A percentile compares a stretch with the other conserved stretches of the same genome.
Conservation (phyloP, 1,140 invertebrate species). For the Metopolophium dirhodum region DNA sequence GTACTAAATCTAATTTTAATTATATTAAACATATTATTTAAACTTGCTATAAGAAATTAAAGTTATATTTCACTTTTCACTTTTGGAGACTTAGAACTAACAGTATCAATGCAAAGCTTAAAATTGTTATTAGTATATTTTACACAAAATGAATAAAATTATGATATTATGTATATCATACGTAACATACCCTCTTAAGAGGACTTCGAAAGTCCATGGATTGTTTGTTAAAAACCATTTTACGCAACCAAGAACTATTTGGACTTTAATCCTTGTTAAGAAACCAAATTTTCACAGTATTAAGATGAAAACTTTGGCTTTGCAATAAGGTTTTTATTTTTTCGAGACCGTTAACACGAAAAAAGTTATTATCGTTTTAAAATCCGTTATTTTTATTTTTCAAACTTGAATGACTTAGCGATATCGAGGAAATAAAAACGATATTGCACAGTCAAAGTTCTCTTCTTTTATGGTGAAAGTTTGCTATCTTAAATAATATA, state of each 20-base stretch:
- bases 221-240: neutral
- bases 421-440: neutral
- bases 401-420: neutral
- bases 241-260: neutral
- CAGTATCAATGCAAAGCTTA: no score
- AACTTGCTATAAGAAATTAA: no score
- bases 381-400: conserved; percentile 1
- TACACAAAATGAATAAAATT: no score
- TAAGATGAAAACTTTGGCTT: neutral
- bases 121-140: no score
- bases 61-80: no score
- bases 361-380: neutral
- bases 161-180: no score
- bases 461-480: neutral
- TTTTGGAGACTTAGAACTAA: no score
- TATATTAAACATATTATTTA: no score
- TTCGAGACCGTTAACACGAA: neutral
- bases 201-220: neutral
- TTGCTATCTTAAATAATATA: neutral
- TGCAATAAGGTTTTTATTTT: neutral
- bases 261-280: neutral
- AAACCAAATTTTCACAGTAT: conserved; percentile 10
- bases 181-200: neutral
- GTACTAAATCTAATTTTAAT: no score
- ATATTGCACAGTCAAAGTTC: neutral